These are phyloP conservation scores for Ceuthmochares aereus DNA, from an alignment of 2,113 vertebrate genomes.

Conservation along the genomic window DNA sequence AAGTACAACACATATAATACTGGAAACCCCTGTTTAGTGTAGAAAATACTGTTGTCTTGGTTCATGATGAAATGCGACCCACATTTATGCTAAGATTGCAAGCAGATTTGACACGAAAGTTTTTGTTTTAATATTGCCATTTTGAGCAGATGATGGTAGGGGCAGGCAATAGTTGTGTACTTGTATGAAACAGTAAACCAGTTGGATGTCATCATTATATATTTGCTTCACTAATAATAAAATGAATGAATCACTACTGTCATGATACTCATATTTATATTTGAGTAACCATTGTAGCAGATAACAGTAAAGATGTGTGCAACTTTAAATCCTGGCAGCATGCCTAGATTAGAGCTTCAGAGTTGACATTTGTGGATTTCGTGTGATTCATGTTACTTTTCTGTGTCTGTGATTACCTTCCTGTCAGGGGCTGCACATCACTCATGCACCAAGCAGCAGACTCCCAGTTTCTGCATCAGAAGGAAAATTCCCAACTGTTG, in stretches of 20 bases:
- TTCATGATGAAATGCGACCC: not conserved
- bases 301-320: not conserved
- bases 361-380: not conserved
- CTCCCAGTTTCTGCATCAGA: not conserved
- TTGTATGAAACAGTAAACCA: not conserved
- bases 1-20: not conserved
- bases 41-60: not conserved
- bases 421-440: not conserved
- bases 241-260: slow-evolving; percentile 8
- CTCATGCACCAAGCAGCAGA: not conserved
- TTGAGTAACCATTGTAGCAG: not conserved
- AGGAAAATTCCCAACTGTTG: slow-evolving; percentile 31
- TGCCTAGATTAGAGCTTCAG: not conserved
- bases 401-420: not conserved
- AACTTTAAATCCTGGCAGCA: not conserved
- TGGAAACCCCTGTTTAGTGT: not conserved
- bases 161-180: not conserved
- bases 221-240: slow-evolving; percentile 44
- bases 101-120: not conserved
- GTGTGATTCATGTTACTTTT: not conserved
- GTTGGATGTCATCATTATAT: not conserved
- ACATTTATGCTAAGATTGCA: not conserved
- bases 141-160: not conserved
- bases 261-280: not conserved
- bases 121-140: not conserved